Evolutionary conservation across 2,888 invertebrate species (phyloP), one percentile per base, ranked within the genome.

Genomic region (Nematopogon swammerdamellus): DNA sequence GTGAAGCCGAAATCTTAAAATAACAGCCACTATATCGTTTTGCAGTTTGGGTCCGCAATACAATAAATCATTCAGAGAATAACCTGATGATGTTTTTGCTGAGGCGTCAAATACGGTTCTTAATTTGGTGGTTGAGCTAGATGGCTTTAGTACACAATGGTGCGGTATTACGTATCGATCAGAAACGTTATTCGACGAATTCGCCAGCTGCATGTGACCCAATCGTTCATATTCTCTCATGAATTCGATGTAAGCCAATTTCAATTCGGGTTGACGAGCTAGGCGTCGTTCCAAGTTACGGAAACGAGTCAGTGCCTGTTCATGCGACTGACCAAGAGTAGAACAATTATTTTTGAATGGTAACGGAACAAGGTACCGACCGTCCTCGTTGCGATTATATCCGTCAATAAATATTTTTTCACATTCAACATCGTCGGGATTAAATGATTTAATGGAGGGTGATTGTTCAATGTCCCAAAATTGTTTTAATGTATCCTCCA

Each of bases 81-180:
- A 14, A 2, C 49, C 52, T 1, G 57, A 53, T 3, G 52, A 45
- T 2, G 57, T 46, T 19, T 53, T 49, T 1, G 54, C 55, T 1
- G 58, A 59, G 1, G 55, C 59, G 50, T 59, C 57, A 42, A 59
- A 59, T 3, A 59, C 59, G 0, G 58, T 55, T 1, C 59, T 53
- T 10, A 59, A 8, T 48, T 58, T 59, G 1, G 56, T 60, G 0
- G 59, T 55, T 1, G 43, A 29, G 11, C 50, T 52, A 2, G 18
- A n/a, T 50, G 20, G 53, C 14, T 54, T 56, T 5, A 56, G 46
- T 18, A 58, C 54, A 6, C 54, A 51, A 14, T 56, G 57, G 44
- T 58, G 57, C 1, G 58, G 56, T 3, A 53, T 18, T 8, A 50
- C 8, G 48, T 43, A 18, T 25, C 29, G 19, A 14, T 19, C 11